Conservation (phyloP, 2,888 invertebrate genomes). For the Lasiommata megera region DNA sequence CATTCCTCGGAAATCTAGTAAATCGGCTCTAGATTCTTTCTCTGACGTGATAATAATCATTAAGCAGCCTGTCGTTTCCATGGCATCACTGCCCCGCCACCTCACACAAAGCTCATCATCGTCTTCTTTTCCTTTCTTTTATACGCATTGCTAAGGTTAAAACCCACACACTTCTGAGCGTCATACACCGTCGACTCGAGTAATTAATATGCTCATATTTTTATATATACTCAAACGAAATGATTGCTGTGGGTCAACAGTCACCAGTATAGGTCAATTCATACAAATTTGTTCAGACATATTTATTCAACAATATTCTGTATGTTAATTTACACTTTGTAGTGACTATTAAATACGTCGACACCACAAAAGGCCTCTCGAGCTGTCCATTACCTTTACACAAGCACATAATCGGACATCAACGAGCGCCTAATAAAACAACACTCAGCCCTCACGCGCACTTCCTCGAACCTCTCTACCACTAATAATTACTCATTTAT, state of each 20-base stretch:
- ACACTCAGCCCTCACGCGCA: conserved; percentile 56
- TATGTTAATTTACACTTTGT: conserved; percentile 18
- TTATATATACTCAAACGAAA: too few species aligned
- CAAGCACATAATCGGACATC: conserved; percentile 34
- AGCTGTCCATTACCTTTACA: conserved; percentile 24
- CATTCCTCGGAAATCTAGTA: too few species aligned
- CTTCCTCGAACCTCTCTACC: conserved; percentile 60
- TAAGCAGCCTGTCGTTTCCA: too few species aligned
- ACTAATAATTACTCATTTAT: conserved; percentile 73
- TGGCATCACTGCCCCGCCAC: too few species aligned
- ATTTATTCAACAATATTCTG: conserved; percentile 4
- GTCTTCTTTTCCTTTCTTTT: too few species aligned
- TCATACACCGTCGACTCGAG: too few species aligned
- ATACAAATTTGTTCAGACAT: neutral
- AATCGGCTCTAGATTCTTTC: too few species aligned
- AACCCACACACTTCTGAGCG: too few species aligned
- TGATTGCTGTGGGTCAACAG: neutral
- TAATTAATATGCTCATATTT: too few species aligned
- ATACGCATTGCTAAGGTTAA: too few species aligned
- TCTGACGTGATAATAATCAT: too few species aligned
- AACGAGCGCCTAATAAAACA: conserved; percentile 56
- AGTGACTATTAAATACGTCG: conserved; percentile 12
- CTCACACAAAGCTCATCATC: too few species aligned
- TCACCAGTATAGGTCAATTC: neutral
- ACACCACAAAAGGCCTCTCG: conserved; percentile 19